Evolutionary conservation across 2,113 vertebrate species (phyloP).

Genomic region (Megaleporinus macrocephalus): DNA sequence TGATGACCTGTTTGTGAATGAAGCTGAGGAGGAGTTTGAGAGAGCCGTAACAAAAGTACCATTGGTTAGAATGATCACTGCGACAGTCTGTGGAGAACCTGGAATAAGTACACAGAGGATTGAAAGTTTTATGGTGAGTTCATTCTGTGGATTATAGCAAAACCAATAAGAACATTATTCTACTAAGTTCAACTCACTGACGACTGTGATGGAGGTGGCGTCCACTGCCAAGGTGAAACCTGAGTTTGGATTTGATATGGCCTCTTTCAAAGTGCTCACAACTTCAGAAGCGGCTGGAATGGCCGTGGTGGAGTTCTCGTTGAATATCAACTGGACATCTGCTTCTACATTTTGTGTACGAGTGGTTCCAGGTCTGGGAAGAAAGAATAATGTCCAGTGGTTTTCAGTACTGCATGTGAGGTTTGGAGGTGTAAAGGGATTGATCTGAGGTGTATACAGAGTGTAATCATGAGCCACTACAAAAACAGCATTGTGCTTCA

Average conservation of each 20-base stretch:
- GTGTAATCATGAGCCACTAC: too few relatives aligned
- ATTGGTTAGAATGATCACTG: conserved; percentile 23
- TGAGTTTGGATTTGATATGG: not conserved
- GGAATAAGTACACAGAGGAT: not conserved
- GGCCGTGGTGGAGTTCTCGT: not conserved
- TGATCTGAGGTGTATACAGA: too few relatives aligned
- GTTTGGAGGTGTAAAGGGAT: too few relatives aligned
- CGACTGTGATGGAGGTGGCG: not conserved
- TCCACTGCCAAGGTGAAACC: conserved; percentile 8
- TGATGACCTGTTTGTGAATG: conserved; percentile 3
- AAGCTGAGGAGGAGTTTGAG: not conserved
- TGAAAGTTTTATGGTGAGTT: not conserved
- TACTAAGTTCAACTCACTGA: conserved; percentile 22
- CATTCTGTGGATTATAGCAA: too few relatives aligned
- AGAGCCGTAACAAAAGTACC: conserved; percentile 31
- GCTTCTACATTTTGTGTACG: conserved; percentile 4
- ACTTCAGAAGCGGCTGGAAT: conserved; percentile 2
- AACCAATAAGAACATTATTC: not conserved
- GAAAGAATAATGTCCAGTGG: not conserved
- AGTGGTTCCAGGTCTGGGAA: not conserved
- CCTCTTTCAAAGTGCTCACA: not conserved
- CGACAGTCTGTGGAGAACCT: not conserved
- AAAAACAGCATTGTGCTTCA: too few relatives aligned
- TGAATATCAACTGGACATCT: conserved; percentile 39
- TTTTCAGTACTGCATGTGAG: too few relatives aligned